Conservation (phyloP, 1,140 invertebrate genomes). For the Ceratitis capitata region DNA sequence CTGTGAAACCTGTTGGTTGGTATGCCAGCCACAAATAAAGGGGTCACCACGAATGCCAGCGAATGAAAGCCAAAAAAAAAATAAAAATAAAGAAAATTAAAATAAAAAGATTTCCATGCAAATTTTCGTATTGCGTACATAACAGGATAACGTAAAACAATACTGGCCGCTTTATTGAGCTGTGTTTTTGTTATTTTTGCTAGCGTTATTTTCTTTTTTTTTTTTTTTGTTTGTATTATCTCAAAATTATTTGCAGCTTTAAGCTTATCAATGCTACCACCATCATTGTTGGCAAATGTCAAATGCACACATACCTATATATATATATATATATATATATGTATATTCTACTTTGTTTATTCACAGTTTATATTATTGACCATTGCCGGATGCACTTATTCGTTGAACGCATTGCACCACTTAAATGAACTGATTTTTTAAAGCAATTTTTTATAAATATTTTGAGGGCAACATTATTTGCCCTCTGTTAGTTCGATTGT, state of each 20-base stretch:
- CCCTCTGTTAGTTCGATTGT: too few species aligned
- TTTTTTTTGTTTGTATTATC: not conserved
- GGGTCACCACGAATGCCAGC: not conserved
- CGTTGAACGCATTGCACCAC: not conserved
- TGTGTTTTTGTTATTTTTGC: too few species aligned
- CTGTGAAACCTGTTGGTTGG: not conserved
- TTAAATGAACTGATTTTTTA: not conserved
- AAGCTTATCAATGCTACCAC: not conserved
- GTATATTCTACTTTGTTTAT: not conserved
- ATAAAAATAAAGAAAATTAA: too few species aligned
- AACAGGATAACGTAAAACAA: too few species aligned
- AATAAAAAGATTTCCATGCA: not conserved
- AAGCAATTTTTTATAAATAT: not conserved
- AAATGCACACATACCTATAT: not conserved
- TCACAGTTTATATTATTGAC: not conserved
- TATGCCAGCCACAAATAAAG: not conserved
- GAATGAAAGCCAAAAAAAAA: too few species aligned
- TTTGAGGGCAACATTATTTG: too few species aligned
- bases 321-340: too few species aligned
- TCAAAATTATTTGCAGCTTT: not conserved
- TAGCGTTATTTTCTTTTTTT: not conserved
- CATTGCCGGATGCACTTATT: not conserved
- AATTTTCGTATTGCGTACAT: not conserved
- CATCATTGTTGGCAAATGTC: conserved; percentile 1
- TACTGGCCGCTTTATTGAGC: too few species aligned